Evolutionary conservation across 2,113 vertebrate genomes (phyloP).

Genomic region (Daboia siamensis): DNA sequence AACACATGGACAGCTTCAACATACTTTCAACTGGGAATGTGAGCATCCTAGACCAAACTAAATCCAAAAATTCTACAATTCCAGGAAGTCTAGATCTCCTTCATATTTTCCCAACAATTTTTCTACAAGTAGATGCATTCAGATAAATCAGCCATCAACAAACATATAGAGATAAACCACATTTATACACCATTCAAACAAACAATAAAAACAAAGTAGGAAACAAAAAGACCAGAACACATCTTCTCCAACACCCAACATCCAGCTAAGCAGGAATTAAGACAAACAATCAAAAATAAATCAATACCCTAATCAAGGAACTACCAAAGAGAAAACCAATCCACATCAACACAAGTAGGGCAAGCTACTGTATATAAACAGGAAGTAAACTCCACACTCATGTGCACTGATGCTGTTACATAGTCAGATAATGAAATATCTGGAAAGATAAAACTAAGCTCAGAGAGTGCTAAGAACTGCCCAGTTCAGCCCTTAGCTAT

Average conservation of each 20-base stretch:
- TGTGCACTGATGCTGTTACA: neutral
- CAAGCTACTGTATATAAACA: neutral
- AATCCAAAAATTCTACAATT: neutral
- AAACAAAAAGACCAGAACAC: neutral
- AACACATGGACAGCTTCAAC: neutral
- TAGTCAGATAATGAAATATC: neutral
- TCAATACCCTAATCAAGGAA: neutral
- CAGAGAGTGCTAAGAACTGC: neutral
- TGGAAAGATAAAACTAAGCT: neutral
- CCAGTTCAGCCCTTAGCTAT: neutral
- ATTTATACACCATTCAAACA: neutral
- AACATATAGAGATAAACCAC: neutral
- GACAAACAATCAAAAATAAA: neutral
- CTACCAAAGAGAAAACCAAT: neutral
- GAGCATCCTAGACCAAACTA: neutral
- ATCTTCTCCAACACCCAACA: neutral
- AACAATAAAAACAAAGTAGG: neutral
- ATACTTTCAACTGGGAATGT: neutral
- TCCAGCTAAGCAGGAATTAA: neutral
- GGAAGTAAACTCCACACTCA: neutral
- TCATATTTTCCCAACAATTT: neutral
- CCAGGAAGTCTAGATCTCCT: neutral
- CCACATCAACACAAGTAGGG: neutral
- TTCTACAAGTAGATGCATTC: neutral
- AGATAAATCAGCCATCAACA: neutral